phyloP scores from a whole-genome alignment of 2,113 vertebrate genomes.

The Pionites leucogaster region DNA sequence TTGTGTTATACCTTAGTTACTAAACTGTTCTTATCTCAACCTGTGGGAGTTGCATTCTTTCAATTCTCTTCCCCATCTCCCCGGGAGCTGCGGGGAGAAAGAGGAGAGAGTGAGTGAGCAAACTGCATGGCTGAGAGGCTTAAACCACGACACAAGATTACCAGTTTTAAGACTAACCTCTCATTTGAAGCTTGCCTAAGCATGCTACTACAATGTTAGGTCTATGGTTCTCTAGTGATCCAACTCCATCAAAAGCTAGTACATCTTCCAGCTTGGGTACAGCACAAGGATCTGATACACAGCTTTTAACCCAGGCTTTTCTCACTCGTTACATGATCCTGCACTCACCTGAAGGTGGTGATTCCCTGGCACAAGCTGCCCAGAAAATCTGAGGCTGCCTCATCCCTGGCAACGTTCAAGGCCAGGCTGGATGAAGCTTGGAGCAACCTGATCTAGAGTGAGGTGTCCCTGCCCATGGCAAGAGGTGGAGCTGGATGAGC shows the following conservation, averaged over 20 bases:
- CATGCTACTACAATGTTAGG: background rate
- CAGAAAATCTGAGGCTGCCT: background rate
- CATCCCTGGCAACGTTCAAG: background rate
- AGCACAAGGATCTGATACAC: background rate
- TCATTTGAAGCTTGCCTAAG: background rate
- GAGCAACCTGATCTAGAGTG: background rate
- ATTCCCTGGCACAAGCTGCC: background rate
- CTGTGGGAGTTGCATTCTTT: too few species aligned
- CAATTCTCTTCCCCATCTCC: too few species aligned
- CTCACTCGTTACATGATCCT: background rate
- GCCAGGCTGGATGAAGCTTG: background rate
- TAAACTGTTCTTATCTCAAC: too few species aligned
- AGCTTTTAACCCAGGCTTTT: background rate
- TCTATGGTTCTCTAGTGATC: too few species aligned
- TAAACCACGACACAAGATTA: background rate
- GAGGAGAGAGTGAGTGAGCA: too few species aligned
- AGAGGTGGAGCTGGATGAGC: background rate
- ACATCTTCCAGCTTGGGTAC: background rate
- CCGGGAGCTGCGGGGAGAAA: too few species aligned
- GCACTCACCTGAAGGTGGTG: background rate
- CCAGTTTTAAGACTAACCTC: background rate
- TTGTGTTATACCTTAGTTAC: too few species aligned
- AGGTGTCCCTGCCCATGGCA: background rate
- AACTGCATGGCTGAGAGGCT: too few species aligned
- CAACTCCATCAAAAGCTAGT: background rate